Base-by-base conservation (phyloP, 2,888 invertebrate species). In the Drosophila ochracea region DNA sequence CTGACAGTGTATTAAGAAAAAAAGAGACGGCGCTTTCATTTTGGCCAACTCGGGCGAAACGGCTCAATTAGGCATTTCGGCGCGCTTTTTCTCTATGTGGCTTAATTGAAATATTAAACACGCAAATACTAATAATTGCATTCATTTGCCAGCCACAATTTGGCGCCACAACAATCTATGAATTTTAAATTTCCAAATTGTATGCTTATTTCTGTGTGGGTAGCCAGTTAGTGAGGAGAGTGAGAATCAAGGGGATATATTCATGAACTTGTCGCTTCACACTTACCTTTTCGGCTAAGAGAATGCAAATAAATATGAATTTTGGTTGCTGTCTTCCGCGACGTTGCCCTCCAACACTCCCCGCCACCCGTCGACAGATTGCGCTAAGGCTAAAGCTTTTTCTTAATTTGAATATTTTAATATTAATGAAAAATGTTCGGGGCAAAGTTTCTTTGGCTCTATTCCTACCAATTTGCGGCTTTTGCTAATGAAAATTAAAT, bases 321-420 rank as follows among this genome's bases (percentile, higher is more conserved):
- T 68, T 52, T 55, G 13, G 55, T 28, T 73, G 39, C n/a, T 30
- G 16, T 41, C 39, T n/a, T 39, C 9, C 21, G 16, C 16, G 3
- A 30, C 39, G 16, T 39, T 25, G 41, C 13, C 19, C 10, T 10
- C 5, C 49, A n/a, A n/a, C n/a, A 10, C 21, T 9, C 3, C 5
- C 10, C 49, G 3, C 1, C 25, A 2, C 11, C 11, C 6, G 28
- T 28, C 55, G 39, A 19, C 37, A 55, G 53, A 39, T 49, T 64
- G 73, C 53, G 30, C n/a, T 52, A 25, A 28, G 52, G 37, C 72
- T 62, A 59, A 61, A 63, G 64, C 71, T 78, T 72, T 69, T 70
- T 73, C 82, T 69, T 73, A 76, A 88, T 89, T 86, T 86, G 88
- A 89, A 86, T 86, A 86, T 86, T 86, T 86, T 88, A 86, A 86